These are phyloP conservation scores for Eupeodes latifasciatus DNA, from an alignment of 2,888 invertebrate genomes.

Conservation along the genomic window DNA sequence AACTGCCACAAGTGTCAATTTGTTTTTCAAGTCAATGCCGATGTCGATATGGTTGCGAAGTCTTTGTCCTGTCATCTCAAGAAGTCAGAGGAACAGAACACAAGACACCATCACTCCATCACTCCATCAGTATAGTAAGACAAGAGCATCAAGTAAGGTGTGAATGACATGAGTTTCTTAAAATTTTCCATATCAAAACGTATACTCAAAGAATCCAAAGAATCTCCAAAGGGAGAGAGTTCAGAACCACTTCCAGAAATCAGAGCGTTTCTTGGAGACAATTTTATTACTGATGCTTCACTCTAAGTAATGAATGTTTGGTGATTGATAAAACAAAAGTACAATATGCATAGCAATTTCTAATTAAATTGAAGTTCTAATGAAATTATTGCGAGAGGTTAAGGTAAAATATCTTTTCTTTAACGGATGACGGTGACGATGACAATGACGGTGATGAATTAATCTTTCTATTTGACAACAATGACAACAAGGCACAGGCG, in stretches of 20 bases:
- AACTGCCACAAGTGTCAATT: conserved; percentile 28
- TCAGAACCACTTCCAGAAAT: conserved; percentile 5
- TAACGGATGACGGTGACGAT: not conserved
- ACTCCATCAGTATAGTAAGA: not conserved
- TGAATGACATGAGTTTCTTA: conserved; percentile 49
- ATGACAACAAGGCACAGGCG: conserved; percentile 6
- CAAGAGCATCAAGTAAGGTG: conserved; percentile 20
- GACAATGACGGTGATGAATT: conserved; percentile 4
- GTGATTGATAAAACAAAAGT: conserved; percentile 12
- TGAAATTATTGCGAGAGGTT: conserved; percentile 27
- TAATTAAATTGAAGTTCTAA: conserved; percentile 25
- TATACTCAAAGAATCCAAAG: too few species aligned
- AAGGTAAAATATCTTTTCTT: not conserved
- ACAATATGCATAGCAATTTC: not conserved
- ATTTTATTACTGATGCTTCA: conserved; percentile 31
- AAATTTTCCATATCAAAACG: conserved; percentile 18
- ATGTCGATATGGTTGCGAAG: not conserved
- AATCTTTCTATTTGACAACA: conserved; percentile 35
- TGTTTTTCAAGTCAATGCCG: not conserved
- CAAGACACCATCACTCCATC: too few species aligned
- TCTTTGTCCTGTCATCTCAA: not conserved
- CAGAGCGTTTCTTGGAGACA: conserved; percentile 13
- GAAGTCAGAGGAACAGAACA: not conserved
- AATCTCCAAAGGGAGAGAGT: not conserved
- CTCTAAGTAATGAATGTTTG: conserved; percentile 49